A percentile compares a stretch with the other conserved stretches of the same genome.
These are phyloP conservation scores for Schizopygopsis malacanthus DNA, from an alignment of 2,797 vertebrate species.

Conservation along the genomic window DNA sequence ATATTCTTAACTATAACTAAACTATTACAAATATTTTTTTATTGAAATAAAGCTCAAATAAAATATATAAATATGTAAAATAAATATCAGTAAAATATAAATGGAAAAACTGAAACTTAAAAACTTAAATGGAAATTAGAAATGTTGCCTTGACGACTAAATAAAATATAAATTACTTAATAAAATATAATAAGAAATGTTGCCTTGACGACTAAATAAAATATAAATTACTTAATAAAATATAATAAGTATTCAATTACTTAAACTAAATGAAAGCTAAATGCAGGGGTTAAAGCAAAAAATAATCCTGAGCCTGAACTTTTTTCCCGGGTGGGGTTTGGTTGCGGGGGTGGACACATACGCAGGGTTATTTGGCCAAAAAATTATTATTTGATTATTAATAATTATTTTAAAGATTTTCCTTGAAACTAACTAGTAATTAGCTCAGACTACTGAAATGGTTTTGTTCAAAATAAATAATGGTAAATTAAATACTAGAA, in stretches of 20 bases:
- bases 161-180: not conserved
- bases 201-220: not conserved
- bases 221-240: not conserved
- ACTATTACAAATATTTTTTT: not conserved
- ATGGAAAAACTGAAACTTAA: not conserved
- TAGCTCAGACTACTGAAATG: too few relatives aligned
- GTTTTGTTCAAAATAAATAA: too few relatives aligned
- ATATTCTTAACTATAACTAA: not conserved
- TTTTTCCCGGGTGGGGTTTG: too few relatives aligned
- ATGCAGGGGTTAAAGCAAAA: too few relatives aligned
- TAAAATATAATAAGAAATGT: not conserved
- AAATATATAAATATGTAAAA: not conserved
- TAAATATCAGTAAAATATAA: not conserved
- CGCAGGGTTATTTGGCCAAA: too few relatives aligned
- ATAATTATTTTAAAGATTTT: too few relatives aligned
- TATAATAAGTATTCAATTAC: not conserved
- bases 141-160: not conserved
- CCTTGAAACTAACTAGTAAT: too few relatives aligned
- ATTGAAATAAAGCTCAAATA: not conserved
- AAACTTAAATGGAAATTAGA: not conserved
- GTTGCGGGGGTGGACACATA: too few relatives aligned
- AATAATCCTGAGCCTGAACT: too few relatives aligned
- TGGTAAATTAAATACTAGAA: too few relatives aligned
- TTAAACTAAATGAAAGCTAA: not conserved
- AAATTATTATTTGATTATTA: too few relatives aligned